These are phyloP conservation scores for Gallinago jamesoni DNA, from an alignment of 2,113 vertebrate species.

Conservation along the genomic window DNA sequence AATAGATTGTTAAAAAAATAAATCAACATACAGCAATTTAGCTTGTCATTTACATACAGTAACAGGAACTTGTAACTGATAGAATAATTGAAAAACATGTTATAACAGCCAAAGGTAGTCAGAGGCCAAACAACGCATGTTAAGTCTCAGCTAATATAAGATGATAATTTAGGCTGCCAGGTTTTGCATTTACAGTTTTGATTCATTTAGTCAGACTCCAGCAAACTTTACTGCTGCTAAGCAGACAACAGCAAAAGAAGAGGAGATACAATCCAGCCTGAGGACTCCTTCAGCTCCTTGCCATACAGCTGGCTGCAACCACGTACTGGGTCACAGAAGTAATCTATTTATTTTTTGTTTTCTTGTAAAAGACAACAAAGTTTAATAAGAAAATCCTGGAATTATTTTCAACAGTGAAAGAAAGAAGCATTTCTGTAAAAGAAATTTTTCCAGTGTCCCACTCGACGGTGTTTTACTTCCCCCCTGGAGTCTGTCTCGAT, in stretches of 20 bases:
- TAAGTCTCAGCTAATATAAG: conserved; percentile 34
- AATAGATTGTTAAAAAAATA: conserved; percentile 53
- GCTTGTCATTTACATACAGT: conserved; percentile 33
- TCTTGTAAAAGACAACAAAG: conserved; percentile 12
- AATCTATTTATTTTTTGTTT: not conserved
- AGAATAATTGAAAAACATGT: conserved; percentile 39
- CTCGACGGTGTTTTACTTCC: not conserved
- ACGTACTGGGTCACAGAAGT: not conserved
- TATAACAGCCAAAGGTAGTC: conserved; percentile 31
- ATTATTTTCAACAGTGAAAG: conserved; percentile 33
- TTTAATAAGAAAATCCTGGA: not conserved
- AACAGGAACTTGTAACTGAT: conserved; percentile 27
- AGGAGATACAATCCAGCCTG: not conserved
- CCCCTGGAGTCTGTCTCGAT: not conserved
- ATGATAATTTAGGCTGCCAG: conserved; percentile 14
- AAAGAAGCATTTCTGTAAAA: not conserved
- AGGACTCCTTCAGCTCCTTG: not conserved
- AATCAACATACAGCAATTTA: conserved; percentile 38
- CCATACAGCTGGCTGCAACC: not conserved
- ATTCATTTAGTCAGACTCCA: conserved; percentile 31
- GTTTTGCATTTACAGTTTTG: conserved; percentile 42
- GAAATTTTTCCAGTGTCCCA: not conserved
- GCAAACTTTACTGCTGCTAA: conserved; percentile 33
- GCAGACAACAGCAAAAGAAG: conserved; percentile 18
- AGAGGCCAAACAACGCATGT: conserved; percentile 9